Conservation (phyloP, 2,113 vertebrate genomes). For the Eulacestoma nigropectus region DNA sequence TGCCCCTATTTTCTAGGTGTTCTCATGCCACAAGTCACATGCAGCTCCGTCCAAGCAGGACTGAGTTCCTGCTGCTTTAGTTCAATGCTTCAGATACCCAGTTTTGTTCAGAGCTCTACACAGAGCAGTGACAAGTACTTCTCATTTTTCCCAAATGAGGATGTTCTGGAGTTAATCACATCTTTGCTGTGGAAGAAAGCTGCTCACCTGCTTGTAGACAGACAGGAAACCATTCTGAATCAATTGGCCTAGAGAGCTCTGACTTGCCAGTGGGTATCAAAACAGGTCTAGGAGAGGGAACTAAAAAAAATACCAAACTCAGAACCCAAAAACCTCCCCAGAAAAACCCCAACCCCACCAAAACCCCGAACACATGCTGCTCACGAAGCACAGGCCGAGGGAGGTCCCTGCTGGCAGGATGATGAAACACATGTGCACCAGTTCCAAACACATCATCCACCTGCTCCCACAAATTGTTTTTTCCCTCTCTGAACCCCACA, state of each 20-base stretch:
- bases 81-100: background rate
- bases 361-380: accelerated
- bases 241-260: background rate
- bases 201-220: background rate
- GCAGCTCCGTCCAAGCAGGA: background rate
- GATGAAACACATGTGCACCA: background rate
- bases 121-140: background rate
- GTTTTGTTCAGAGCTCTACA: background rate
- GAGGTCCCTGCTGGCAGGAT: conserved; percentile 22
- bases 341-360: no score
- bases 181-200: background rate
- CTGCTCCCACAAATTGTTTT: accelerated
- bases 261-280: background rate
- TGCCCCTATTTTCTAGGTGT: background rate
- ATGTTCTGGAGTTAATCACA: background rate
- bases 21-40: background rate
- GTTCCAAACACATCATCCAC: background rate
- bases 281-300: background rate
- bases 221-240: background rate
- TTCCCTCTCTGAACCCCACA: background rate
- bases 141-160: background rate
- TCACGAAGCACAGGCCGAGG: background rate
- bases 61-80: background rate
- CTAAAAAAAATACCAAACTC: background rate
- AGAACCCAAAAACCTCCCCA: background rate